Base-by-base conservation (phyloP, 2,113 vertebrate species). In the Cyprinodon brontotheroides region DNA sequence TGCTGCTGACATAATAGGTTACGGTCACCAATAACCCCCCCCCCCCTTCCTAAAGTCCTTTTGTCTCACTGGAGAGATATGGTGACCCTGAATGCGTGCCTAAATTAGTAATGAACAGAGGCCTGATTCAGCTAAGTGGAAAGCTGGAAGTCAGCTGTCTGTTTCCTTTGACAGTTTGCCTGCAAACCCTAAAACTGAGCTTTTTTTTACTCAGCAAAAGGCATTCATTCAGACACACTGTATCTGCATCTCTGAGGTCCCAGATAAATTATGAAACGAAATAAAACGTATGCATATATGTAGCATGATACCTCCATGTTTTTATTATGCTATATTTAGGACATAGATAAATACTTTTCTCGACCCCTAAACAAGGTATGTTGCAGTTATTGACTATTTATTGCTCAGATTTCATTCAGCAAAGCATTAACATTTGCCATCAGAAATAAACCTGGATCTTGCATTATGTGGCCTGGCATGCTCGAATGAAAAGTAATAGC, bases 391-490 rank as follows among this genome's bases (percentile, higher is more conserved):
- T 81, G 45, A 3, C 75, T 63, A 77, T 72, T 68, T 83, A 74
- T 38, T 66, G 61, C 59, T 63, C 59, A 61, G 62, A 75, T 36
- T 70, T 82, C 15, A 53, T 20, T 68, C 75, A 70, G 72, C 75
- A 77, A 85, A 75, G 67, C 78, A 88, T 90, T 72, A 68, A 86
- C 75, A 88, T 90, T 80, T 83, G 36, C 80, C 84, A 75, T 88
- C 57, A 82, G 10, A 78, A 61, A 87, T 60, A 81, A 81, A 83
- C 65, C 71, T 67, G 53, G 73, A 80, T 87, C 76, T 78, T 94
- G 93, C 93, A 94, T 94, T 94, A 85, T 94, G 90, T 87, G 91
- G 90, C 91, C 90, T 94, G 91, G 93, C 93, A 94, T 94, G 93
- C 85, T 81, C 82, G 90, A 92, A 93, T 94, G 92, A 92, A 90